These are phyloP conservation scores for Aradophagus sp. DNA, from an alignment of 1,140 invertebrate genomes.

Conservation along the genomic window DNA sequence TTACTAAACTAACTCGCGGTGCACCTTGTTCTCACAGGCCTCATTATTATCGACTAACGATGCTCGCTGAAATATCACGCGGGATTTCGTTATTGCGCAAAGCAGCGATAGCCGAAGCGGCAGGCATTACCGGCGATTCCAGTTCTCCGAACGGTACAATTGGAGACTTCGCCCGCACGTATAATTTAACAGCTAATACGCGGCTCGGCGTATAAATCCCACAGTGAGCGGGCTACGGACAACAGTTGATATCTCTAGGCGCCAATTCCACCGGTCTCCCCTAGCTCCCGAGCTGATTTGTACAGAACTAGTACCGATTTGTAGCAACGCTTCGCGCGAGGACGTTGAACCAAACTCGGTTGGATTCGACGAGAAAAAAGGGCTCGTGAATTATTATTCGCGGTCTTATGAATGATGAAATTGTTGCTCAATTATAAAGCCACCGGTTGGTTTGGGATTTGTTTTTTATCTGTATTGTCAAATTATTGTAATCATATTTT, in stretches of 20 bases:
- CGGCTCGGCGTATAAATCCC: slow-evolving; percentile 54
- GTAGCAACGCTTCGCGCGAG: slow-evolving; percentile 28
- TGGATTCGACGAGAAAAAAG: neutral
- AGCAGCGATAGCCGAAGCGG: slow-evolving; percentile 38
- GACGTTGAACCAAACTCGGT: slow-evolving; percentile 35
- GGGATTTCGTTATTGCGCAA: slow-evolving; percentile 43
- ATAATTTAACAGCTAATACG: slow-evolving; percentile 57
- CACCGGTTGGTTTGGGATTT: no score
- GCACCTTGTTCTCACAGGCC: slow-evolving; percentile 38
- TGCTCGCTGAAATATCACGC: slow-evolving; percentile 38
- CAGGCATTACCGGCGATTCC: slow-evolving; percentile 42
- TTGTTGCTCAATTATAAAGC: no score
- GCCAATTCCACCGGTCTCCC: slow-evolving; percentile 42
- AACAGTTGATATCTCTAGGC: slow-evolving; percentile 50
- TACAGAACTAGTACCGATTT: slow-evolving; percentile 54
- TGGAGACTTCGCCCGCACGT: slow-evolving; percentile 46
- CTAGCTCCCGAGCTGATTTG: slow-evolving; percentile 51
- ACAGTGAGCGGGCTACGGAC: slow-evolving; percentile 27
- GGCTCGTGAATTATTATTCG: neutral
- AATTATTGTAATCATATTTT: no score
- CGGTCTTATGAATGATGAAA: neutral
- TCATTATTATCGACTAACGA: slow-evolving; percentile 46
- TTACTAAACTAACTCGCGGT: slow-evolving; percentile 26
- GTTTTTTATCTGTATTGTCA: no score
- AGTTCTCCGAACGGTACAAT: slow-evolving; percentile 55